Base-by-base conservation (phyloP, 2,113 vertebrate species). In the Tupaia tana region DNA sequence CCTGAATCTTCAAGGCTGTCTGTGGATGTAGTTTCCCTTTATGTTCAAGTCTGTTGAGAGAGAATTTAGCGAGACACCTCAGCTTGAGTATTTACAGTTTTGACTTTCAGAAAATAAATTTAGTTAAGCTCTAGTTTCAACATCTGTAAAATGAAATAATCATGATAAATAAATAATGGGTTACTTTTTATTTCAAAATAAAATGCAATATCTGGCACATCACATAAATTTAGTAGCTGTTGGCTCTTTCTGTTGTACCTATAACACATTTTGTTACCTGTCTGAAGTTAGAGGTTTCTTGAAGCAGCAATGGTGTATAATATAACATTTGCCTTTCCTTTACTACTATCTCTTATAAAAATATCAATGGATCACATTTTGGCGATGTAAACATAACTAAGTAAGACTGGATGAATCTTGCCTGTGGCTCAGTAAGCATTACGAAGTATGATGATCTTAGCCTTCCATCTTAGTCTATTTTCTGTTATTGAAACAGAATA, bases 101-200 rank as follows among this genome's bases (percentile, higher is more conserved):
- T 80, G 43, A 70, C 52, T 34, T 85, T 70, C 56, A 13, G 59
- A 59, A 94, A 92, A 93, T 59, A 81, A 83, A 86, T 73, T 61
- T n/a, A 85, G 25, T 19, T 74, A 80, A 86, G 16, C 16, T 15
- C 85, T 56, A 74, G 61, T 59, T 89, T n/a, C 2, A 4, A 14
- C 13, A 96, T 95, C 43, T 61, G 27, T 84, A 90, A 58, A 63
- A 43, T 52, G 24, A 11, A 2, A 91, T 84, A 87, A 89, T 75
- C 89, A 52, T 56, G 20, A 27, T 80, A 67, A 85, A 58, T 87
- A 64, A 73, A 70, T 64, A 29, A 63, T 75, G n/a, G 9, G 6
- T 64, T 88, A 77, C 25, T 81, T 52, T 88, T 59, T 86, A 61
- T 91, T 78, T 79, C 25, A 84, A 69, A 86, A 67, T 34, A 56